These are phyloP conservation scores for Poeciliopsis turneri DNA, from an alignment of 2,797 vertebrate genomes.

Conservation along the genomic window DNA sequence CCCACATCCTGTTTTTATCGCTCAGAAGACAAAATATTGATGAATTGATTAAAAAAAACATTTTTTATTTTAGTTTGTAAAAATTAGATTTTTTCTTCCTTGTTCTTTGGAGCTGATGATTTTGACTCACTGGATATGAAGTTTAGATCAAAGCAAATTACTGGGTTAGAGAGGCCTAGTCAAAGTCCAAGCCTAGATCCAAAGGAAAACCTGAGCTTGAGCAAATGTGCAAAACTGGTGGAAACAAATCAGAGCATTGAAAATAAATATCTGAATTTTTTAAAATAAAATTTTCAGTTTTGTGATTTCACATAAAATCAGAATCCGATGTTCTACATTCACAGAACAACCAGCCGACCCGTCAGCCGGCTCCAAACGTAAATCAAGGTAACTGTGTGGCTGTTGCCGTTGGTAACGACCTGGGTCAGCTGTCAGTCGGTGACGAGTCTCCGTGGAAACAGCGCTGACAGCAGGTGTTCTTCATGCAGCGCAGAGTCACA, in stretches of 20 bases:
- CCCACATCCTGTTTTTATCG: too few species aligned
- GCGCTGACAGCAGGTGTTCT: constrained; percentile 77
- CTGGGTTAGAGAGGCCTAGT: background rate
- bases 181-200: background rate
- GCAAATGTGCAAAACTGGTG: background rate
- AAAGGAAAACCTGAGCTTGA: background rate
- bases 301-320: background rate
- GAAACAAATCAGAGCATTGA: background rate
- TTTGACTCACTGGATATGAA: too few species aligned
- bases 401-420: constrained; percentile 15
- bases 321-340: background rate
- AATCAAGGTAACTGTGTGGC: constrained; percentile 11
- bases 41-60: too few species aligned
- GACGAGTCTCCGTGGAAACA: constrained; percentile 47
- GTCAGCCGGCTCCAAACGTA: constrained; percentile 27
- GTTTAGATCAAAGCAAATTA: background rate
- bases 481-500: constrained; percentile 71
- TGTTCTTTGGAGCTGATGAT: too few species aligned
- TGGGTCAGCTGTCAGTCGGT: constrained; percentile 64
- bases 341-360: background rate
- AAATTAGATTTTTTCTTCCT: too few species aligned
- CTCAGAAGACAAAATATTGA: too few species aligned
- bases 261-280: background rate
- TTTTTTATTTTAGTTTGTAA: too few species aligned
- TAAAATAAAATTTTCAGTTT: background rate